Evolutionary conservation across 1,140 invertebrate species (phyloP).

Genomic region (Tribolium madens): DNA sequence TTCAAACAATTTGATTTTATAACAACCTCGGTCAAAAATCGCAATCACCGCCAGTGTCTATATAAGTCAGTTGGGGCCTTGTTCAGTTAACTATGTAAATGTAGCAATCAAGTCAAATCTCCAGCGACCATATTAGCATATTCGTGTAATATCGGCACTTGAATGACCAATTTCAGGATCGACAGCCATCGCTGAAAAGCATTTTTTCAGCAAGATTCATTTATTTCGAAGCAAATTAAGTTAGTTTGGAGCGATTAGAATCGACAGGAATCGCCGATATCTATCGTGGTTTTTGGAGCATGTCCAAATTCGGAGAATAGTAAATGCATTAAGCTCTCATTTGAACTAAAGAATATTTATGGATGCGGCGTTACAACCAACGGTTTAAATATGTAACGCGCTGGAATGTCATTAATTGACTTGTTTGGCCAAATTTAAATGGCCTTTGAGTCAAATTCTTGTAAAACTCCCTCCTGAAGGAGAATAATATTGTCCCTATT

Average conservation of each 20-base stretch:
- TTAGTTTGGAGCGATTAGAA: slow-evolving; percentile 20
- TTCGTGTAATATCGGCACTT: slow-evolving; percentile 49
- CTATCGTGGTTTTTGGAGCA: slow-evolving; percentile 36
- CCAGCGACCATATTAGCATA: slow-evolving; percentile 49
- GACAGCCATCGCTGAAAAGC: slow-evolving; percentile 34
- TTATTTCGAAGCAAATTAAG: slow-evolving; percentile 31
- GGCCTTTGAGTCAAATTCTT: no score
- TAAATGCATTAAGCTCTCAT: slow-evolving; percentile 35
- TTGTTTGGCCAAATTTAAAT: not conserved
- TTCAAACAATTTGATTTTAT: slow-evolving; percentile 44
- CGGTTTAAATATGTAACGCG: slow-evolving; percentile 29
- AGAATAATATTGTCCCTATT: slow-evolving; percentile 27
- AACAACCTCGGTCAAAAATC: slow-evolving; percentile 41
- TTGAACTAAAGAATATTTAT: slow-evolving; percentile 35
- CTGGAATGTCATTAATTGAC: not conserved
- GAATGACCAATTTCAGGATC: slow-evolving; percentile 48
- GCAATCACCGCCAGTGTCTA: slow-evolving; percentile 38
- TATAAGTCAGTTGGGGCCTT: slow-evolving; percentile 28
- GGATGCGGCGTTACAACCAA: not conserved
- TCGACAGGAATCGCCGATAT: slow-evolving; percentile 13
- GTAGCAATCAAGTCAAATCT: slow-evolving; percentile 51
- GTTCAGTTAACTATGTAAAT: slow-evolving; percentile 53
- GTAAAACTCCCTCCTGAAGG: not conserved
- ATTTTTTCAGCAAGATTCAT: slow-evolving; percentile 34
- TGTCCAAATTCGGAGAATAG: slow-evolving; percentile 27